Evolutionary conservation across 2,888 invertebrate species (phyloP).

Genomic region (Scaptomyza reducta): DNA sequence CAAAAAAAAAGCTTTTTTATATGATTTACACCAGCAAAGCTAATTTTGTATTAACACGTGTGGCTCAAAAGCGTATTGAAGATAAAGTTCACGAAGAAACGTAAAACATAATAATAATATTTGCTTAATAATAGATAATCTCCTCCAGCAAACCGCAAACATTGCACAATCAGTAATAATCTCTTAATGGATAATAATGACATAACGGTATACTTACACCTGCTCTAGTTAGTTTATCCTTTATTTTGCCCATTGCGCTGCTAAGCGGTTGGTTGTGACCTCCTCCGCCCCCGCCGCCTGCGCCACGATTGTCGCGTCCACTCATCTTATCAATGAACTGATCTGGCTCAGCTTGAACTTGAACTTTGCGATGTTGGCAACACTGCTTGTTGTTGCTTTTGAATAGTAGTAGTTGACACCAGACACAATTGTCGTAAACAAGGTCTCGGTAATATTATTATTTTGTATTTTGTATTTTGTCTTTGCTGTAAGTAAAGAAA

Average conservation of each 20-base stretch:
- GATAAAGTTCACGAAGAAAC: too few species aligned
- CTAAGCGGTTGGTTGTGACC: conserved; percentile 79
- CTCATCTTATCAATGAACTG: conserved; percentile 78
- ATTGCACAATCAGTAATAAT: too few species aligned
- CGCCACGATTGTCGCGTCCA: conserved; percentile 83
- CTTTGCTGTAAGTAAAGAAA: conserved; percentile 63
- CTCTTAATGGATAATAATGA: too few species aligned
- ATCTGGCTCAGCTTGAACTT: conserved; percentile 46
- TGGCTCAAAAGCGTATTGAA: neutral
- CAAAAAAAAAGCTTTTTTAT: neutral
- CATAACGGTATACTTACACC: conserved; percentile 75
- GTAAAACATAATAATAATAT: too few species aligned
- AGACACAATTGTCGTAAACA: conserved; percentile 38
- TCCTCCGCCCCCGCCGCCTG: conserved; percentile 74
- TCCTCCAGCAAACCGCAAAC: too few species aligned
- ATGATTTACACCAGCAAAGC: neutral
- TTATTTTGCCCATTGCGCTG: conserved; percentile 83
- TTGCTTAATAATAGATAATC: too few species aligned
- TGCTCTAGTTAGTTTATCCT: conserved; percentile 82
- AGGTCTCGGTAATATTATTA: conserved; percentile 11
- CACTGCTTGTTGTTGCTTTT: conserved; percentile 24
- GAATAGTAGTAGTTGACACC: neutral
- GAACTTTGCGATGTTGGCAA: conserved; percentile 38
- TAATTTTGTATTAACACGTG: neutral
- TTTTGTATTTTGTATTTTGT: conserved; percentile 40